Base-by-base conservation (phyloP, 2,797 vertebrate species). In the Cyclopterus lumpus region DNA sequence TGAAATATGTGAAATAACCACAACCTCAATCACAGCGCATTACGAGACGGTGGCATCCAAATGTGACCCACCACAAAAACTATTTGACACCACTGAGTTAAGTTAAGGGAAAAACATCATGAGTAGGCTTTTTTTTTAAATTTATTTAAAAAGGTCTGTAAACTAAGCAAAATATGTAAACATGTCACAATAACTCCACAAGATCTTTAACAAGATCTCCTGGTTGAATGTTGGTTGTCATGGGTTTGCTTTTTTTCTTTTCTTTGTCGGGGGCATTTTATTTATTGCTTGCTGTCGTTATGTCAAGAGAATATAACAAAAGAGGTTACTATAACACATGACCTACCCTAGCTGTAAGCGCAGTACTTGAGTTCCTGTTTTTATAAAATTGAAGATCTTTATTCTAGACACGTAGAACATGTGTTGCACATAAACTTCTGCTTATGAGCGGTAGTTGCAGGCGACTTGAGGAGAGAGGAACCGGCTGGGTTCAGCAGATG, bases 401-500 rank as follows among this genome's bases (percentile, higher is more conserved):
- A 6, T 34, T 28, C 20, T 58, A 28, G 2, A 58, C 34, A 58
- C 34, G 57, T 36, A 14, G 28, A 58, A 28, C 12, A 12, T 22
- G 12, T 30, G 11, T 11, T n/a, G 4, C 36, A 42, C 44, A 6
- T 34, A 8, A 18, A 16, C 9, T 4, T 15, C 8, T 26, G 16
- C 6, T 3, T 73, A 8, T 28, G 26, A 14, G 16, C 40, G 38
- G 9, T 22, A 16, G 40, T 22, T 65, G 40, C 32, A 61, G 79
- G 60, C 77, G 67, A 81, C 49, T n/a, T 20, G 54, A 77, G 14
- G n/a, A 54, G 48, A 73, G 64, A 67, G 44, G 48, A 79, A 61
- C 49, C 1, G 40, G 15, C 49, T 73, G 61, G 58, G 77, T 79
- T 87, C 30, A 75, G 73, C 78, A 80, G 87, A 93, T 91, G 84